Evolutionary conservation across 2,888 invertebrate genomes (phyloP).

Genomic region (Eupelmus urozonus): DNA sequence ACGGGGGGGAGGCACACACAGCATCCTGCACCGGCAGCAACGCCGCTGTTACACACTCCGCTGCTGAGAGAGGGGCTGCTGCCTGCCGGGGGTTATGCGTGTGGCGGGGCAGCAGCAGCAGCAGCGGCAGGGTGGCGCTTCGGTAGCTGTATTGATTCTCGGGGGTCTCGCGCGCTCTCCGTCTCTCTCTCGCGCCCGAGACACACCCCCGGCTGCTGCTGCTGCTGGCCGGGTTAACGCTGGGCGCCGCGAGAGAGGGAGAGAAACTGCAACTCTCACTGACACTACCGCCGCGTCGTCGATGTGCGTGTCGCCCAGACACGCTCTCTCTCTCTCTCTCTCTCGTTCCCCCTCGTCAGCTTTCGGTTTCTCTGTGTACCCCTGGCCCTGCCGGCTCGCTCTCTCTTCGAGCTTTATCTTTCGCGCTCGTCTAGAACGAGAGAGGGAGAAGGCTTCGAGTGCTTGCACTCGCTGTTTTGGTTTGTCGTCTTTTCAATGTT

Average conservation of each 20-base stretch:
- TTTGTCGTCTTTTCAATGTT: slow-evolving; percentile 40
- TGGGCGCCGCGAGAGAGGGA: neutral
- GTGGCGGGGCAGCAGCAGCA: neutral
- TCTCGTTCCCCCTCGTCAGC: slow-evolving; percentile 58
- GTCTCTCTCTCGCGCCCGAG: slow-evolving; percentile 19
- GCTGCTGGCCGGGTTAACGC: slow-evolving; percentile 50
- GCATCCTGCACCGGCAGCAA: neutral
- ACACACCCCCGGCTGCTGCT: slow-evolving; percentile 53
- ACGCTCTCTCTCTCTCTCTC: slow-evolving; percentile 57
- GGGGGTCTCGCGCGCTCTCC: slow-evolving; percentile 60
- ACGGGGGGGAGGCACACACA: neutral
- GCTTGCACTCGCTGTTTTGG: slow-evolving; percentile 34
- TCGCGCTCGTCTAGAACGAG: slow-evolving; percentile 36
- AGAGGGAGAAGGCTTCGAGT: slow-evolving; percentile 12
- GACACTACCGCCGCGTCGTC: slow-evolving; percentile 9
- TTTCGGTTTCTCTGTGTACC: slow-evolving; percentile 52
- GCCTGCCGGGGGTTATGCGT: slow-evolving; percentile 23
- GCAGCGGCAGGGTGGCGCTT: slow-evolving; percentile 44
- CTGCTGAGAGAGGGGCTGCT: neutral
- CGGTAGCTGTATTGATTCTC: slow-evolving; percentile 77
- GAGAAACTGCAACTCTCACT: slow-evolving; percentile 47
- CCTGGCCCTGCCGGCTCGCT: slow-evolving; percentile 36
- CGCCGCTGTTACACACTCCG: neutral
- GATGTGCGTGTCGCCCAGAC: slow-evolving; percentile 23
- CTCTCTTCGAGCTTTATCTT: neutral